phyloP scores from a whole-genome alignment of 2,797 vertebrate species.

The Melanotaenia nigrans region DNA sequence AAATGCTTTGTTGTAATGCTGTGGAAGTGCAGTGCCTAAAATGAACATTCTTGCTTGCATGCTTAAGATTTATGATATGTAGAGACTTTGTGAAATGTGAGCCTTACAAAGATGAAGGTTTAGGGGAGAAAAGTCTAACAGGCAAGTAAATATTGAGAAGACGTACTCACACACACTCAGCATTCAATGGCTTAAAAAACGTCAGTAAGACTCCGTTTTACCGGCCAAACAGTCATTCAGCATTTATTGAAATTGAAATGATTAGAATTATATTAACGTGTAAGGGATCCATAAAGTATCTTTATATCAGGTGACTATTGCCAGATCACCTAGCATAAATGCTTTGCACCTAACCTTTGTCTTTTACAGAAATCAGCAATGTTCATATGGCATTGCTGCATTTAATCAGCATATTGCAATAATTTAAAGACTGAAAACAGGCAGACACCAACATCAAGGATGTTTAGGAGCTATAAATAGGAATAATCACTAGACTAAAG shows the following conservation, averaged over 20 bases:
- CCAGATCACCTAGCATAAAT: not conserved
- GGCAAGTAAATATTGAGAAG: constrained; percentile 6
- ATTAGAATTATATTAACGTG: constrained; percentile 20
- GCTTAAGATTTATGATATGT: constrained; percentile 12
- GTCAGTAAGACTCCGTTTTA: constrained; percentile 23
- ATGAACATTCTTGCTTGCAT: constrained; percentile 7
- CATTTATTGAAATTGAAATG: constrained; percentile 38
- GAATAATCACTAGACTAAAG: not conserved
- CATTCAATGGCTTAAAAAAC: constrained; percentile 30
- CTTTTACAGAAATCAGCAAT: not conserved
- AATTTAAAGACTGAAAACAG: not conserved
- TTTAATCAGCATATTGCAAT: not conserved
- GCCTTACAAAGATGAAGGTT: constrained; percentile 2
- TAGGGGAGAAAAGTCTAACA: constrained; percentile 10
- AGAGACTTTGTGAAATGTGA: constrained; percentile 6
- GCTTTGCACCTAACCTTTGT: not conserved
- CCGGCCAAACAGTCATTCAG: constrained; percentile 33
- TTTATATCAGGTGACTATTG: not conserved
- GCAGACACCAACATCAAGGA: not conserved
- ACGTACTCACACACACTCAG: not conserved
- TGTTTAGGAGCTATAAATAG: not conserved
- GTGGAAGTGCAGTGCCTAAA: not conserved
- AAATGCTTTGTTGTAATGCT: not conserved
- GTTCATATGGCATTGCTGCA: not conserved
- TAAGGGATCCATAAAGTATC: not conserved